Base-by-base conservation (phyloP, 2,113 vertebrate genomes). In the Chaetops frenatus region DNA sequence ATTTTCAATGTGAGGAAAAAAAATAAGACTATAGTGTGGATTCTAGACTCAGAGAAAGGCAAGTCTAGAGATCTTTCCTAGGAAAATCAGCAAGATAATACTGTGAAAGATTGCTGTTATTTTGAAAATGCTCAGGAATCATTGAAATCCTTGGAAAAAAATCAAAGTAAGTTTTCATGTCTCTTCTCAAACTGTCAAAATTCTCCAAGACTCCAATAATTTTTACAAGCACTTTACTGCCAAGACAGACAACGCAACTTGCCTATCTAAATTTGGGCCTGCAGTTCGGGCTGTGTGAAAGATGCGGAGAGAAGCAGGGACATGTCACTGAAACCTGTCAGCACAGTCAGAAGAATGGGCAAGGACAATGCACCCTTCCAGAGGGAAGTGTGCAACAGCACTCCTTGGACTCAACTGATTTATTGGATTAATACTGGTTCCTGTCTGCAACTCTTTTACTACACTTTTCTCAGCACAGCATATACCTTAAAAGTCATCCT, bases 161-260 rank as follows among this genome's bases (percentile, higher is more conserved):
- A 1, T 14, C 33, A 18, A 81, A 74, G 15, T 15, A 66, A 60
- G 36, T 76, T 91, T 82, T 95, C 42, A 35, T 19, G 27, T 82
- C 81, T 91, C 44, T 81, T 89, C 53, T 85, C 70, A 92, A 95
- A 72, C 45, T 92, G 53, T 69, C 40, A 82, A 36, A 90, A 73
- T 72, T 88, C 42, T 83, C 64, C 38, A 57, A 47, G 67, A 66
- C 64, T 86, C 58, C 51, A 35, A 64, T 47, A 11, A 66, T 73
- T 86, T 91, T 88, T 42, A 65, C 31, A 89, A 93, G 35, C 21
- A 90, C 67, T 94, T 90, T 48, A 79, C 24, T 81, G 81, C 69
- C 69, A 92, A 67, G 65, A 78, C 14, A 71, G 40, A 81, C 65
- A 92, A 91, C 2, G 22, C 62, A 61, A 70, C 54, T 86, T 76